Evolutionary conservation across 1,140 invertebrate species (phyloP), one percentile per base, ranked within the genome.

Genomic region (Metopolophium dirhodum): DNA sequence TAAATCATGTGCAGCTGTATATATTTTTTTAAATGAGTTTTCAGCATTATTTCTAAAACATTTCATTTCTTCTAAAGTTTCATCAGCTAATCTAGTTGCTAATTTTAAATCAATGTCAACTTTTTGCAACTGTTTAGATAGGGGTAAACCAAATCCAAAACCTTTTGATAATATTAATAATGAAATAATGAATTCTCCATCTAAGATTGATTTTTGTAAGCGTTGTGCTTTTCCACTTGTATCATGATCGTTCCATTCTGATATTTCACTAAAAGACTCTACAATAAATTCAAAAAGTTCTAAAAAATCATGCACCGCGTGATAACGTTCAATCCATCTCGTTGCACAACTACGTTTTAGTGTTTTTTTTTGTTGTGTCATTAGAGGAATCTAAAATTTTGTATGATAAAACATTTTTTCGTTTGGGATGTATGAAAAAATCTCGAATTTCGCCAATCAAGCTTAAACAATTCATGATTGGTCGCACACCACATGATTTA

Each of bases 1-100:
- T 88, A 88, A 88, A 49, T 88, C 47, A n/a, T n/a, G 86, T 35
- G 86, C 45, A 88, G 86, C 6, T 87, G 47, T 49, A 88, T 88
- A 88, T 87, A 87, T 49, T 87, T 87, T 14, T 49, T 87, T 1
- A 87, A 87, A 87, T 49, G 26, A 51, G 41, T 86, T 54, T 86
- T 89, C 49, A 54, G 87, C 49, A 37, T 14, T 89, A 54, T 89
- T 89, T 89, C 87, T 51, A 14, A 89, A 89, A n/a, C 8, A 26
- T 35, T 37, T 89, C 11, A 89, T 35, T 51, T 89, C 88, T 57
- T 89, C 51, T 89, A 54, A 37, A 57, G 88, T 89, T 57, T 87
- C 85, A 47, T 87, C 45, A 30, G 45, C 85, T 87, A 87, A 87
- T 87, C 45, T 87, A 87, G 26, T n/a, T 87, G 30, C 45, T 87